A percentile compares a stretch with the other conserved stretches of the same genome.
phyloP scores from a whole-genome alignment of 1,140 invertebrate species.

The Zophobas morio region DNA sequence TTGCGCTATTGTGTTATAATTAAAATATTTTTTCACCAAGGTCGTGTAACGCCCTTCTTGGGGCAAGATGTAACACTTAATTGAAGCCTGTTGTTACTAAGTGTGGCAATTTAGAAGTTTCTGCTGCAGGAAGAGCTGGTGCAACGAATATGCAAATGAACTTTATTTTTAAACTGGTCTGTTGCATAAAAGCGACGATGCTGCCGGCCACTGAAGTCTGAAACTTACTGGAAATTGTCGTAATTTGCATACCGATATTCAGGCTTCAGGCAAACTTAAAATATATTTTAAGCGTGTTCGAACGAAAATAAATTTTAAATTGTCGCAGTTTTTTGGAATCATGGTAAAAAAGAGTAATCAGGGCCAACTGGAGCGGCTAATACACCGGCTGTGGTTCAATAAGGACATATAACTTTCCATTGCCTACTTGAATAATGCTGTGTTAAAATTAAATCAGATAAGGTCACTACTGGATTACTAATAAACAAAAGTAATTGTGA shows the following conservation, averaged over 20 bases:
- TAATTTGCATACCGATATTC: neutral
- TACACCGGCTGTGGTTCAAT: neutral
- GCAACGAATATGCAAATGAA: neutral
- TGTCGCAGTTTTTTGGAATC: neutral
- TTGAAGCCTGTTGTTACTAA: no score
- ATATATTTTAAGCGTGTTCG: neutral
- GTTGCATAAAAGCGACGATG: constrained; percentile 9
- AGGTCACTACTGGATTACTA: neutral
- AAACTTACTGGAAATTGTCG: neutral
- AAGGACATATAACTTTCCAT: constrained; percentile 34
- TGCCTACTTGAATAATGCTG: constrained; percentile 10
- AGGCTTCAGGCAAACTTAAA: neutral
- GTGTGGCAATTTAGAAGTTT: neutral
- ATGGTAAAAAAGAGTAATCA: constrained; percentile 21
- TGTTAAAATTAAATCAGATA: constrained; percentile 8
- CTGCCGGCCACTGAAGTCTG: no score
- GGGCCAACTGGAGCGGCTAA: constrained; percentile 16
- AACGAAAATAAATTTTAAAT: neutral
- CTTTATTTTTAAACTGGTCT: constrained; percentile 12
- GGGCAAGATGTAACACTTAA: no score
- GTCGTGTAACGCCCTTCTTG: neutral
- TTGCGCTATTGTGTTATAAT: constrained; percentile 4
- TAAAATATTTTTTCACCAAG: constrained; percentile 16
- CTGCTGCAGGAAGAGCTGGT: neutral
- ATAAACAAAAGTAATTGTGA: neutral